phyloP scores from a whole-genome alignment of 2,113 vertebrate genomes.

The Stegostoma tigrinum region DNA sequence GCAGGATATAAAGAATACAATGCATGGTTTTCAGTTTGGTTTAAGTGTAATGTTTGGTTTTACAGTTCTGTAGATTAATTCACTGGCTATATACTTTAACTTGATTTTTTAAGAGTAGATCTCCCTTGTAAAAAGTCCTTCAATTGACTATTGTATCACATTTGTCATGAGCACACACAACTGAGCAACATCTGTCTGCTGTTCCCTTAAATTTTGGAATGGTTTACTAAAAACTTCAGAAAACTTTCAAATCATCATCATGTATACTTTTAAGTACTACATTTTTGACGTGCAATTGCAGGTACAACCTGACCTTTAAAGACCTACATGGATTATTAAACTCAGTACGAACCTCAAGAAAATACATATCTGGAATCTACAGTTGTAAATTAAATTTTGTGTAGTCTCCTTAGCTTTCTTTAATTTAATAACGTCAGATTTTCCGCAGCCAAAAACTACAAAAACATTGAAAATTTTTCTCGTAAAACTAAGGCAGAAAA shows the following conservation, averaged over 20 bases:
- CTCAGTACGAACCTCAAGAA: background rate
- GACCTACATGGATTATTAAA: background rate
- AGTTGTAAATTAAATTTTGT: background rate
- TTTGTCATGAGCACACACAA: background rate
- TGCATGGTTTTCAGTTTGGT: background rate
- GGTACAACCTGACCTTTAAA: background rate
- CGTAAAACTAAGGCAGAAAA: background rate
- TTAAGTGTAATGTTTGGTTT: background rate
- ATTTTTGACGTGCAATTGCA: background rate
- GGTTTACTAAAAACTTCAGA: background rate
- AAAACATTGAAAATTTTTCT: background rate
- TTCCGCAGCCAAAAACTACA: background rate
- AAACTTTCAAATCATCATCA: background rate
- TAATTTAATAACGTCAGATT: background rate
- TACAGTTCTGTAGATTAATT: constrained; percentile 1
- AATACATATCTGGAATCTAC: background rate
- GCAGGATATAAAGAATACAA: background rate
- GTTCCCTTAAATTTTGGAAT: background rate
- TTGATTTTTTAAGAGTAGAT: background rate
- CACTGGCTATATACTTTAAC: background rate
- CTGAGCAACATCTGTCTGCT: no score
- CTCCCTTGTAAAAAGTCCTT: background rate
- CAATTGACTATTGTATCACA: background rate
- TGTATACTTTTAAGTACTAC: background rate
- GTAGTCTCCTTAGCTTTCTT: background rate